Conservation (phyloP, 2,888 invertebrate genomes). For the Mantis religiosa region DNA sequence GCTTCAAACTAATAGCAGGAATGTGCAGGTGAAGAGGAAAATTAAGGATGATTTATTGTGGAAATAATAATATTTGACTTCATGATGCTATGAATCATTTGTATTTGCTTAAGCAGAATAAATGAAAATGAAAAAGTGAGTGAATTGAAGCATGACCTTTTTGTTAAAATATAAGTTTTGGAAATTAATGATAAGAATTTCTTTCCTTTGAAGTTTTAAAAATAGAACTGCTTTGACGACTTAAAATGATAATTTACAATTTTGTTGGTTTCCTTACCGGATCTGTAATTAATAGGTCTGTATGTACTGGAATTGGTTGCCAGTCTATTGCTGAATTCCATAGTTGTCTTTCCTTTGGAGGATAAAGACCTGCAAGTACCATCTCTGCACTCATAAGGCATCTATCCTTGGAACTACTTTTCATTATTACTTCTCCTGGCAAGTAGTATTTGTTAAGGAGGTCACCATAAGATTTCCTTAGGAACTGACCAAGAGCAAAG, state of each 20-base stretch:
- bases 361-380: conserved; percentile 73
- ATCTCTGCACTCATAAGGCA: conserved; percentile 83
- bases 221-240: too few species aligned
- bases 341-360: conserved; percentile 57
- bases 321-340: conserved; percentile 64
- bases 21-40: too few species aligned
- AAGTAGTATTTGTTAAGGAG: neutral
- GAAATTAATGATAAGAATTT: too few species aligned
- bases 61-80: too few species aligned
- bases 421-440: neutral
- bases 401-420: conserved; percentile 68
- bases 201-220: too few species aligned
- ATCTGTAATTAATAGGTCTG: conserved; percentile 50
- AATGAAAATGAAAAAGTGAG: too few species aligned
- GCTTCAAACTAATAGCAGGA: too few species aligned
- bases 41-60: too few species aligned
- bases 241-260: neutral
- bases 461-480: neutral
- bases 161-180: too few species aligned
- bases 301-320: conserved; percentile 86
- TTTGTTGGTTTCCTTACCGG: neutral
- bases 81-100: too few species aligned
- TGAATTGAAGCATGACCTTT: too few species aligned
- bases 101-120: too few species aligned
- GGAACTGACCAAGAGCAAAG: neutral